phyloP scores from a whole-genome alignment of 2,113 vertebrate species.

The Pungitius pungitius region DNA sequence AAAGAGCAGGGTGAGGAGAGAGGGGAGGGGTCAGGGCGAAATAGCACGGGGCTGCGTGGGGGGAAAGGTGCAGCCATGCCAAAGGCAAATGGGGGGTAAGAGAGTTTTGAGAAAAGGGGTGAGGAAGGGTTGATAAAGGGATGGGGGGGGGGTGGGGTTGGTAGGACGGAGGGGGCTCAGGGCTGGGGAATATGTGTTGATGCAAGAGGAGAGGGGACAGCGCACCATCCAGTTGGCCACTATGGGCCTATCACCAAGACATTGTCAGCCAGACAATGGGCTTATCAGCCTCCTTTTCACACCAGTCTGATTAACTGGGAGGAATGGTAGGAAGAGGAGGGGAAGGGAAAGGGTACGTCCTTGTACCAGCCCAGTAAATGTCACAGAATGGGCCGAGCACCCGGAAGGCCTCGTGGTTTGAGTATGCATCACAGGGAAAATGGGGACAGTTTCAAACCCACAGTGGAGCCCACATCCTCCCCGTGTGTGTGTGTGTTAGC shows the following conservation, averaged over 20 bases:
- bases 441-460: constrained; percentile 48
- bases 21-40: constrained; percentile 64
- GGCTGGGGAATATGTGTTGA: constrained; percentile 65
- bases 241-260: constrained; percentile 88
- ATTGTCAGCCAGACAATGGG: constrained; percentile 91
- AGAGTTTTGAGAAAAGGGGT: constrained; percentile 62
- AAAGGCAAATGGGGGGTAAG: constrained; percentile 55
- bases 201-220: constrained; percentile 67
- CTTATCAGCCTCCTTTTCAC: constrained; percentile 94
- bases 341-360: constrained; percentile 87
- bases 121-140: constrained; percentile 63
- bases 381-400: constrained; percentile 85
- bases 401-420: constrained; percentile 52
- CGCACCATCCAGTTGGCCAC: constrained; percentile 80
- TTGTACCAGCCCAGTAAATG: constrained; percentile 89
- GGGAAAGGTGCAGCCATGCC: constrained; percentile 50
- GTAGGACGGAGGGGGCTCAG: constrained; percentile 39
- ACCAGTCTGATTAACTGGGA: constrained; percentile 93
- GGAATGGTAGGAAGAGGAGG: constrained; percentile 83
- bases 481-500: constrained; percentile 3
- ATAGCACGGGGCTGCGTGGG: constrained; percentile 42
- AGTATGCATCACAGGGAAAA: constrained; percentile 49
- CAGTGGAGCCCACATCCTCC: constrained; percentile 26
- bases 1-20: constrained; percentile 59
- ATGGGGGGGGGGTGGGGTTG: constrained; percentile 11